Percentiles rank a stretch among this genome's conserved stretches.
Evolutionary conservation across 2,113 vertebrate genomes (phyloP).

Genomic region (Hemiscyllium ocellatum): DNA sequence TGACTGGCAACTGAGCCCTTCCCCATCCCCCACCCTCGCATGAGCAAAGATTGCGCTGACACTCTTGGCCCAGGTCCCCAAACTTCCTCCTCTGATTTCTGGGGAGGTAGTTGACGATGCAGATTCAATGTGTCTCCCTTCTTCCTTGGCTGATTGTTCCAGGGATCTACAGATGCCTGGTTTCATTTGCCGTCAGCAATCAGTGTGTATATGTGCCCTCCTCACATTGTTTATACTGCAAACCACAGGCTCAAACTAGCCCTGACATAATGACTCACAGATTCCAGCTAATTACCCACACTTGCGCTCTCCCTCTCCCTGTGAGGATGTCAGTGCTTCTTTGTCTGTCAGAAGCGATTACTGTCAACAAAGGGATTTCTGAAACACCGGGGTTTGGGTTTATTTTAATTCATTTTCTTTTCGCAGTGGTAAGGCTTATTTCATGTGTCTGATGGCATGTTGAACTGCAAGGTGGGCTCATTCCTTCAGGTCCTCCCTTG

Average conservation of each 20-base stretch:
- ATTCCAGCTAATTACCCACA: not conserved
- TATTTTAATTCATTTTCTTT: not conserved
- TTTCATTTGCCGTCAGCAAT: not conserved
- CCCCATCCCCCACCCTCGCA: not conserved
- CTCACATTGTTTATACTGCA: not conserved
- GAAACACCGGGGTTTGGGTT: not conserved
- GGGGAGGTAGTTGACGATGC: not conserved
- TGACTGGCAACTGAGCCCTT: not conserved
- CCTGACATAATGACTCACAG: not conserved
- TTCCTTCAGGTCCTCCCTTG: not conserved
- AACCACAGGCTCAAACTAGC: conserved; percentile 1
- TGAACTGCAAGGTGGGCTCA: not conserved
- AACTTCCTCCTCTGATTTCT: not conserved
- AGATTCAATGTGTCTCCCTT: not conserved
- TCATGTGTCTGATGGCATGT: not conserved
- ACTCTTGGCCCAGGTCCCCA: not conserved
- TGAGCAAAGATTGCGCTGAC: not conserved
- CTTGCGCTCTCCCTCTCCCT: not conserved
- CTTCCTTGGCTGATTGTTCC: not conserved
- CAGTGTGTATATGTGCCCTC: not conserved
- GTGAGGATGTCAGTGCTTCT: not conserved
- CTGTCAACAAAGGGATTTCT: not conserved
- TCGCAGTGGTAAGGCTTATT: not conserved
- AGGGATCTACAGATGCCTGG: not conserved
- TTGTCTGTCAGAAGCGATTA: not conserved